Evolutionary conservation across 2,888 invertebrate genomes (phyloP), one percentile per base, ranked within the genome.

Genomic region (Drosophila subsilvestris): DNA sequence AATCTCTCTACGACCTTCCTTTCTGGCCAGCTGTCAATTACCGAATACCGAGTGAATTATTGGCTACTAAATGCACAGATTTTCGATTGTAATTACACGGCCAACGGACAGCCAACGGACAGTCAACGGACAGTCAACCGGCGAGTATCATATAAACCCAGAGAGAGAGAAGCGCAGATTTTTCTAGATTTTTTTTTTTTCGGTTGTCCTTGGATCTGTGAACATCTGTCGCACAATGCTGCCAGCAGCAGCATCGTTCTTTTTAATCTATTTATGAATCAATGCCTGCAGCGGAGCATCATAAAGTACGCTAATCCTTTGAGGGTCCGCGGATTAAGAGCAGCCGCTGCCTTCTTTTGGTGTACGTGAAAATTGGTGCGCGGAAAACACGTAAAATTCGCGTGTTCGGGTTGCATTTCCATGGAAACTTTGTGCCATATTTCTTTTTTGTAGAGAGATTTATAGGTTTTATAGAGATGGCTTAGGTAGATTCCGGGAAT

Each of bases 251-350:
- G 37, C 37, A 37, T 2, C 37, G 1, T n/a, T 37, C 14, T 70
- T 79, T 72, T 71, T 79, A 83, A 87, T 81, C 83, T 85, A 75
- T 85, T 87, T 85, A 70, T 83, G 83, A 87, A 85, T 83, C 68
- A 79, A 72, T 77, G 72, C 65, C 51, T 58, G 61, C 37, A 25
- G 32, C 22, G 37, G 55, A 61, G 53, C 60, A 50, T 56, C 77
- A 71, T 75, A 69, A 86, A 81, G 60, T 73, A 29, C 53, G 59
- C 73, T 82, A 83, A 83, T 83, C 88, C 83, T 83, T 83, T 63
- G 58, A 71, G 57, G 43, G 63, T 29, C 50, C 55, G 25, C 12
- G 72, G 75, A 79, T 69, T 76, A 78, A 44, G n/a, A 53, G 49
- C 25, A 25, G 4, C 63, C 20, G 56, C 37, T 37, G 29, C 53